Evolutionary conservation across 2,113 vertebrate genomes (phyloP).

Genomic region (Zosterops borbonicus): DNA sequence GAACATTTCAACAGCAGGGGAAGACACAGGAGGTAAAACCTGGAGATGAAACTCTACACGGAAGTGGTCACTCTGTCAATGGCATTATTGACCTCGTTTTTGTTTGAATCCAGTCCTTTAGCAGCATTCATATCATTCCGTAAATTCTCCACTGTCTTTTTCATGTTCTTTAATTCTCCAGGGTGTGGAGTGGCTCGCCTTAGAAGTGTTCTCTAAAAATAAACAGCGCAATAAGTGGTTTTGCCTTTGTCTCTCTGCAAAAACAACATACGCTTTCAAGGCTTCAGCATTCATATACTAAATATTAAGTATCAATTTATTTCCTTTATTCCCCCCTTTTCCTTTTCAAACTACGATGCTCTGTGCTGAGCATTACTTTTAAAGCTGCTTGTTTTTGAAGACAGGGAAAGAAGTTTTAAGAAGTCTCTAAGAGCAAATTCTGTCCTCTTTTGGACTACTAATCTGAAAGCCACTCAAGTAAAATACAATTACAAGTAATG

Average conservation of each 20-base stretch:
- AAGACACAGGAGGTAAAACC: constrained; percentile 84
- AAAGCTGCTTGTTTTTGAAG: neutral
- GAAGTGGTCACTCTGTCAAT: constrained; percentile 94
- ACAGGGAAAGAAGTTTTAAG: neutral
- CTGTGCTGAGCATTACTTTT: neutral
- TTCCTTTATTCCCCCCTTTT: neutral
- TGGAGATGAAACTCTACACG: constrained; percentile 86
- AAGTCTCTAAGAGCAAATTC: neutral
- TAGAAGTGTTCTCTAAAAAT: constrained; percentile 85
- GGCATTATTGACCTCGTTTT: constrained; percentile 98
- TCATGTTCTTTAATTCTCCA: constrained; percentile 94
- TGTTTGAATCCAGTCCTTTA: constrained; percentile 99
- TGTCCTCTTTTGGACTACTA: neutral
- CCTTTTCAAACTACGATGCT: neutral
- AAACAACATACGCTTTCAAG: constrained; percentile 9
- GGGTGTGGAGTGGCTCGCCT: constrained; percentile 95
- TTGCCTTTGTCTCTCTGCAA: constrained; percentile 10
- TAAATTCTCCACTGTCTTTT: constrained; percentile 93
- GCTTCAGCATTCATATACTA: neutral
- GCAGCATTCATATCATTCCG: constrained; percentile 95
- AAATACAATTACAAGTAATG: neutral
- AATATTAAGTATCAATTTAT: neutral
- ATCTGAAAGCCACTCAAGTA: constrained; percentile 6
- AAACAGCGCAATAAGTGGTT: constrained; percentile 63
- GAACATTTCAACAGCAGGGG: constrained; percentile 75